Conservation (phyloP, 2,113 vertebrate genomes). For the Cryptoleucopteryx plumbea region DNA sequence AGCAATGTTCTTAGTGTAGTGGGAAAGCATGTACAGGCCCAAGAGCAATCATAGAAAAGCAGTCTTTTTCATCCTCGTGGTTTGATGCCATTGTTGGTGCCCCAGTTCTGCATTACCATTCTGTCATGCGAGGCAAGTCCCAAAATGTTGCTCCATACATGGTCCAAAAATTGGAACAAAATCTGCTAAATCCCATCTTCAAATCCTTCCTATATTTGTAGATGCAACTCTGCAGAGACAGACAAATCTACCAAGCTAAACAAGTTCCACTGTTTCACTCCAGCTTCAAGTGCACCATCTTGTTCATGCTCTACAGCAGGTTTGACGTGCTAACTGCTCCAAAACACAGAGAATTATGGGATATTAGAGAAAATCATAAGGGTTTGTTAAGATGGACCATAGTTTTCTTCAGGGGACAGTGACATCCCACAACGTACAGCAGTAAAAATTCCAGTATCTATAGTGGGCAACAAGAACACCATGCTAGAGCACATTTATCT, state of each 20-base stretch:
- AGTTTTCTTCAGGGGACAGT: neutral
- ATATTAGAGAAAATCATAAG: neutral
- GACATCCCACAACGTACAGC: neutral
- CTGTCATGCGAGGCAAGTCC: accelerated
- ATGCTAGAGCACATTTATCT: neutral
- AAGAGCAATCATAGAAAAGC: neutral
- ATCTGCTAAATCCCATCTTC: neutral
- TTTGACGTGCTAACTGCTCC: neutral
- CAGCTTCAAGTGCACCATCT: neutral
- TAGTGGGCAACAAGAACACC: neutral
- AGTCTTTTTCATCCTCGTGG: neutral
- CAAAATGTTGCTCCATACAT: neutral
- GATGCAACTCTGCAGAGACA: neutral
- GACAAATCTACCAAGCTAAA: neutral
- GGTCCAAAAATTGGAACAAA: neutral
- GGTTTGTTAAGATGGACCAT: neutral
- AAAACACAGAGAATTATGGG: neutral
- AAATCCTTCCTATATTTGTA: neutral
- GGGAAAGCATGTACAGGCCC: neutral
- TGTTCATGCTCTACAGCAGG: neutral
- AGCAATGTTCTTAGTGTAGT: neutral
- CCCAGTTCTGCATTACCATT: neutral
- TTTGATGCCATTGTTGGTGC: neutral
- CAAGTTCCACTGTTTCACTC: neutral
- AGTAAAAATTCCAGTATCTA: neutral